A percentile compares a stretch with the other conserved stretches of the same genome.
These are phyloP conservation scores for Pogonus chalceus DNA, from an alignment of 1,140 invertebrate species.

Conservation along the genomic window DNA sequence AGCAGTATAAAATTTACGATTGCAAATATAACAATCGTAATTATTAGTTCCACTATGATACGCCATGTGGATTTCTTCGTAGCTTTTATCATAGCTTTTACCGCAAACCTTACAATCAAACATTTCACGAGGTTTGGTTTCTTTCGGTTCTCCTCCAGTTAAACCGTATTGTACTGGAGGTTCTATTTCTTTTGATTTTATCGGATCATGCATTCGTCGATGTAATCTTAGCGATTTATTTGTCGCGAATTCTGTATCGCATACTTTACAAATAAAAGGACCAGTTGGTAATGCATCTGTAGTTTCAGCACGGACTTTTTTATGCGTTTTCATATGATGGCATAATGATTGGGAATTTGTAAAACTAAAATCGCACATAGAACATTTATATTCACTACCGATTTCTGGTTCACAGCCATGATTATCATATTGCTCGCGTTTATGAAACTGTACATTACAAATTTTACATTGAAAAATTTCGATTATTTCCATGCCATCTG, in stretches of 20 bases:
- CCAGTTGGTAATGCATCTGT: conserved; percentile 3
- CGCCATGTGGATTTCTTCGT: conserved; percentile 51
- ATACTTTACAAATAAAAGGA: conserved; percentile 44
- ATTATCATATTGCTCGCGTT: conserved; percentile 22
- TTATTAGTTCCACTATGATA: conserved; percentile 43
- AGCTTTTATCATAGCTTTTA: conserved; percentile 48
- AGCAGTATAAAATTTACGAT: conserved; percentile 52
- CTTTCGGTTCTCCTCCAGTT: conserved; percentile 20
- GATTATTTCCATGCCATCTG: conserved; percentile 17
- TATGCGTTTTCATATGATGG: conserved; percentile 43
- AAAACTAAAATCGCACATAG: conserved; percentile 37
- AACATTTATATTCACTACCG: conserved; percentile 37
- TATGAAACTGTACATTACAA: conserved; percentile 25
- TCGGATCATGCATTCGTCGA: conserved; percentile 56
- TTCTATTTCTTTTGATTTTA: conserved; percentile 47
- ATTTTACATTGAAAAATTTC: conserved; percentile 23
- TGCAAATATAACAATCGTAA: conserved; percentile 51
- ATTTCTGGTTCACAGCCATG: conserved; percentile 22
- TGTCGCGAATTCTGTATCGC: conserved; percentile 52
- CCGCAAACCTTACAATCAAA: conserved; percentile 35
- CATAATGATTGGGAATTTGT: conserved; percentile 38
- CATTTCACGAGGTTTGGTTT: conserved; percentile 14
- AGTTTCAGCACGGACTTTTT: conserved; percentile 18
- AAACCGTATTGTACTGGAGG: conserved; percentile 35
- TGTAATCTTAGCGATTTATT: conserved; percentile 59